Percentiles rank a stretch among this genome's conserved stretches.
phyloP scores from a whole-genome alignment of 1,140 invertebrate genomes.

The Ips nitidus region DNA sequence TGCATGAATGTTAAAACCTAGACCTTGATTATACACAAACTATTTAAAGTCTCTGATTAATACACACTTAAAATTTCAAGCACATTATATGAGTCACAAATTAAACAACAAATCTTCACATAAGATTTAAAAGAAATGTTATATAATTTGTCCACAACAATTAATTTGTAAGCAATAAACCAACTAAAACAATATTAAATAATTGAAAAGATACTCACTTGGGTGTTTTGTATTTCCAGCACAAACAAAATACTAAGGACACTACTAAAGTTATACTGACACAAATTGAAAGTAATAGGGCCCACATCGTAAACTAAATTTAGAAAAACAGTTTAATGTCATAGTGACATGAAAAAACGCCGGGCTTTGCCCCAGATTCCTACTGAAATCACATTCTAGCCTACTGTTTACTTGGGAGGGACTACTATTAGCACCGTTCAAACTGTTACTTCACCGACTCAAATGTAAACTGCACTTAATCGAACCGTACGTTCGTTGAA shows the following conservation, averaged over 20 bases:
- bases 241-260: conserved; percentile 43
- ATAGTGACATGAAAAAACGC: no score
- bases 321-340: no score
- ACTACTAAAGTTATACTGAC: conserved; percentile 38
- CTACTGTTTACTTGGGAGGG: no score
- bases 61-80: neutral
- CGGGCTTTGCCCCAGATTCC: no score
- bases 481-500: no score
- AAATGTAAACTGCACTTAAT: no score
- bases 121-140: neutral
- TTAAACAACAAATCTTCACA: neutral
- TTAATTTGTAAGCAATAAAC: conserved; percentile 6
- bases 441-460: no score
- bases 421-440: no score
- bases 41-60: neutral
- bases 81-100: neutral
- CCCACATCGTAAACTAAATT: conserved; percentile 16
- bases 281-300: conserved; percentile 16
- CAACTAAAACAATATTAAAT: conserved; percentile 9
- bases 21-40: neutral
- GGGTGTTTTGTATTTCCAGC: conserved; percentile 47
- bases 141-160: neutral
- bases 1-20: no score
- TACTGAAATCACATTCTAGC: no score
- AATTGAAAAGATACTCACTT: conserved; percentile 41